Percentiles rank a stretch among this genome's conserved stretches.
phyloP scores from a whole-genome alignment of 2,797 vertebrate species.

The Esox lucius region DNA sequence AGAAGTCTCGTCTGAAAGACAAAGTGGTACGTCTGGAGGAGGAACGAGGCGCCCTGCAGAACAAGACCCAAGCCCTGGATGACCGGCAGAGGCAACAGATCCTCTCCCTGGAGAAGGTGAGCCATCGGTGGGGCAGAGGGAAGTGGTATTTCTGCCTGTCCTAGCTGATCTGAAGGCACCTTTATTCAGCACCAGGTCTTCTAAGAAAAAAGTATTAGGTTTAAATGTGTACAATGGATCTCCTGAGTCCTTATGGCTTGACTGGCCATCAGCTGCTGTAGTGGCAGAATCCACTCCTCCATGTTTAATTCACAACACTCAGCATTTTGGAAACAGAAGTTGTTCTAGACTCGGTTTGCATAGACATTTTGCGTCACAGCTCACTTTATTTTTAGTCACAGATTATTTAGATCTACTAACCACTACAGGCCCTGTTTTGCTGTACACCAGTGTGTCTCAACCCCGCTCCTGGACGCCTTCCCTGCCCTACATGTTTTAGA shows the following conservation, averaged over 20 bases:
- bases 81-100: slow-evolving; percentile 92
- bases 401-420: not conserved
- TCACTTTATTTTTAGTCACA: not conserved
- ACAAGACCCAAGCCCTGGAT: slow-evolving; percentile 87
- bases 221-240: not conserved
- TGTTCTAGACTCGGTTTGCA: not conserved
- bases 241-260: not conserved
- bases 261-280: not conserved
- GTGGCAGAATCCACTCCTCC: not conserved
- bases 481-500: no score
- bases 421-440: not conserved
- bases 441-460: not conserved
- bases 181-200: not conserved
- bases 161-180: not conserved
- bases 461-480: no score
- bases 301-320: not conserved
- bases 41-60: slow-evolving; percentile 87
- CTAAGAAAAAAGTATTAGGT: not conserved
- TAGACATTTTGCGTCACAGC: not conserved
- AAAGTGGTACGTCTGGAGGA: slow-evolving; percentile 91
- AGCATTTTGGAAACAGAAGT: not conserved
- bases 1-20: slow-evolving; percentile 90
- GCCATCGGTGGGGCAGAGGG: not conserved
- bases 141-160: not conserved
- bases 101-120: slow-evolving; percentile 89